A percentile compares a stretch with the other conserved stretches of the same genome.
phyloP scores from a whole-genome alignment of 92 coral and sea anemone genomes.

The Muricea muricata region DNA sequence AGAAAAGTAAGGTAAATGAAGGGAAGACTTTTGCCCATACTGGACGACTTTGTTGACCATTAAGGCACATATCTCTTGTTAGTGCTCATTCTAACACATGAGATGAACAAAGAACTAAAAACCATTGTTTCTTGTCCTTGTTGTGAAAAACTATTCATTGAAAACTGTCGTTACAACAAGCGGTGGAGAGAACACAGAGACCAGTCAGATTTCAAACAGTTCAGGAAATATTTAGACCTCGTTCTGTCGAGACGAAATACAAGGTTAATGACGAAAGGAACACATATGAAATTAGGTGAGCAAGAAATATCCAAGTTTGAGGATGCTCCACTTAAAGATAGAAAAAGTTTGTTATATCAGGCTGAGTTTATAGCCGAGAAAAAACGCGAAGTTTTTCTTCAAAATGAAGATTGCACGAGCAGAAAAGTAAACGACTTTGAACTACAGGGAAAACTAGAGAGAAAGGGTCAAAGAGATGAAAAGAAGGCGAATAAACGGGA shows the following conservation, averaged over 20 bases:
- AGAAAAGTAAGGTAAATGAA: not conserved
- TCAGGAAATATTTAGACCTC: not conserved
- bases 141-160: not conserved
- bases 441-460: no score
- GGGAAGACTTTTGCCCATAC: no score
- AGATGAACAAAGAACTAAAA: not conserved
- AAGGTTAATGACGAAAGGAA: not conserved
- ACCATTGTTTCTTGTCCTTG: constrained; percentile 10
- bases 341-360: constrained; percentile 12
- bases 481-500: not conserved
- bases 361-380: not conserved
- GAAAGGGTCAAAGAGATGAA: no score
- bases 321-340: not conserved
- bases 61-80: no score
- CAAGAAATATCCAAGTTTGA: not conserved
- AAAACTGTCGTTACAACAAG: not conserved
- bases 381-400: not conserved
- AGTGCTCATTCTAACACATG: no score
- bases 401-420: not conserved
- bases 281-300: not conserved
- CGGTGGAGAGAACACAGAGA: not conserved
- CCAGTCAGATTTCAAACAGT: not conserved
- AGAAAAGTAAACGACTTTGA: no score
- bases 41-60: no score
- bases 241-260: not conserved